These are phyloP conservation scores for Caenorhabditis wallacei DNA, from an alignment of 2,888 invertebrate genomes.

Conservation along the genomic window DNA sequence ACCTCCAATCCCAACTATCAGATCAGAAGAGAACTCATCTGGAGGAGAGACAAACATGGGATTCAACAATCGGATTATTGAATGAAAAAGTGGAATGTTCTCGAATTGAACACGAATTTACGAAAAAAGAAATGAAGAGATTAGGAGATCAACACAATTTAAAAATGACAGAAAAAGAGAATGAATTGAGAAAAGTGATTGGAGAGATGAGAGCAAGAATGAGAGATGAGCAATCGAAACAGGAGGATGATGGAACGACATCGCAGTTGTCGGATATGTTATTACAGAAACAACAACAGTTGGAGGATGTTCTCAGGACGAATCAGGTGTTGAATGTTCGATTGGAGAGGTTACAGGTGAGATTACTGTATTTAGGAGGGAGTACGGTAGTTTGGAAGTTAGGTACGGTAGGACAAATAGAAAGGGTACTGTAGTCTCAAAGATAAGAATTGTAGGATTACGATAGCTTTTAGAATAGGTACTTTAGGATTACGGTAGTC, in stretches of 20 bases:
- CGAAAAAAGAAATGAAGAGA: conserved; percentile 71
- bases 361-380: too few relatives aligned
- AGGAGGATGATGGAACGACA: conserved; percentile 62
- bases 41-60: conserved; percentile 70
- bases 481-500: too few relatives aligned
- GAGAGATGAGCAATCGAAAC: conserved; percentile 48
- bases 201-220: conserved; percentile 68
- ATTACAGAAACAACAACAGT: conserved; percentile 90
- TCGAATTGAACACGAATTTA: conserved; percentile 71
- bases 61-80: conserved; percentile 61
- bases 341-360: conserved; percentile 87
- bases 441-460: too few relatives aligned
- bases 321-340: conserved; percentile 91
- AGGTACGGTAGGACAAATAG: too few relatives aligned
- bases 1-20: conserved; percentile 55
- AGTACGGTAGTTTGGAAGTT: too few relatives aligned
- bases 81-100: conserved; percentile 75
- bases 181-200: conserved; percentile 73
- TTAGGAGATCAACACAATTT: conserved; percentile 61
- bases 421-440: too few relatives aligned
- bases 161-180: conserved; percentile 69
- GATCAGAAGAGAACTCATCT: conserved; percentile 58
- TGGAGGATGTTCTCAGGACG: conserved; percentile 91
- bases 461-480: too few relatives aligned
- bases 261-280: conserved; percentile 84